Conservation (phyloP, 2,113 vertebrate genomes). For the Gymnarchus niloticus region DNA sequence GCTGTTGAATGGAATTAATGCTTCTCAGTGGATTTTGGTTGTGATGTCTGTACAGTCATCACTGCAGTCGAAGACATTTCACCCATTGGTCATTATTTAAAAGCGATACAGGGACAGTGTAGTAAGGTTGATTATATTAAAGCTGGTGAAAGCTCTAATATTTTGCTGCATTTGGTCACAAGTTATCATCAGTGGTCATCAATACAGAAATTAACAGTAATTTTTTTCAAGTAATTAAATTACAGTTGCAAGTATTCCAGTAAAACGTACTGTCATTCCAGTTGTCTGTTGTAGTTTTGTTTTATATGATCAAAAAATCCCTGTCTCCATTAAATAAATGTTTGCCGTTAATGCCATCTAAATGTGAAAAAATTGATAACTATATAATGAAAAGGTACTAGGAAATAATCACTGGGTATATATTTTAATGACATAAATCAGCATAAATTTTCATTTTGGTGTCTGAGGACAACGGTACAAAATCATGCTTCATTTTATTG, state of each 20-base stretch:
- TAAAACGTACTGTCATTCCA: background rate
- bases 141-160: background rate
- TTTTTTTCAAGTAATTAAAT: background rate
- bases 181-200: background rate
- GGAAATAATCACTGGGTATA: background rate
- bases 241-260: background rate
- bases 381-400: background rate
- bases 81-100: background rate
- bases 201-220: background rate
- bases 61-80: background rate
- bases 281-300: background rate
- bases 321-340: background rate
- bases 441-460: background rate
- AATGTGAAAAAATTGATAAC: background rate
- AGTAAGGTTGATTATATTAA: background rate
- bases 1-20: background rate
- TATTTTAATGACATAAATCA: background rate
- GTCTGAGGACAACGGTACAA: background rate
- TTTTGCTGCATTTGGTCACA: background rate
- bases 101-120: background rate
- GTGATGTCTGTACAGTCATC: background rate
- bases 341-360: background rate
- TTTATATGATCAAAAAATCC: background rate
- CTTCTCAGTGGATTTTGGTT: conserved; percentile 2
- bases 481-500: background rate